A percentile compares a stretch with the other conserved stretches of the same genome.
Conservation (phyloP, 2,113 vertebrate species). For the Alligator sinensis region DNA sequence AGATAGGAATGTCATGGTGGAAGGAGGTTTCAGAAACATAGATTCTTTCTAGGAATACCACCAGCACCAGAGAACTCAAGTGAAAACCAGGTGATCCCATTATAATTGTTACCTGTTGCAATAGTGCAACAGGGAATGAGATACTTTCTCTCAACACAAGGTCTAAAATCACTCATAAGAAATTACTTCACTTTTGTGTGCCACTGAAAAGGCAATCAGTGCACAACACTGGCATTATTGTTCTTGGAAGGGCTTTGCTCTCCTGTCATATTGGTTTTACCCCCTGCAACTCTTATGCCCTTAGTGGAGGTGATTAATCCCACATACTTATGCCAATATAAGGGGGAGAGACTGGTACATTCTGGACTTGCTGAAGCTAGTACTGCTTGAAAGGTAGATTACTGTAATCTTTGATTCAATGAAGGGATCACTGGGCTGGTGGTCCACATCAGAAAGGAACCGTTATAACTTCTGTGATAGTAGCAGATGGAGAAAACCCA, state of each 20-base stretch:
- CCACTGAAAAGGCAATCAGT: not conserved
- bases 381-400: not conserved
- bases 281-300: not conserved
- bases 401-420: not conserved
- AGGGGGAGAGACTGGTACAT: not conserved
- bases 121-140: not conserved
- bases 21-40: not conserved
- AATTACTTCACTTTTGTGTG: not conserved
- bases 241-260: not conserved
- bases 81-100: not conserved
- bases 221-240: not conserved
- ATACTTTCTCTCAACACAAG: not conserved
- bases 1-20: not conserved
- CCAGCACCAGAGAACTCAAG: not conserved
- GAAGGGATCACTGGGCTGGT: accelerated
- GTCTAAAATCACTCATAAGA: not conserved
- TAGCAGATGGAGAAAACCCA: not conserved
- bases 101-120: not conserved
- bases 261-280: not conserved
- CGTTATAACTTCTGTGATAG: not conserved
- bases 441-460: not conserved
- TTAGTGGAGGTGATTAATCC: not conserved
- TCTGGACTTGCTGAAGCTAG: not conserved
- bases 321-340: not conserved
- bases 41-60: not conserved